Base-by-base conservation (phyloP, 2,888 invertebrate genomes). In the Microchrysa polita region DNA sequence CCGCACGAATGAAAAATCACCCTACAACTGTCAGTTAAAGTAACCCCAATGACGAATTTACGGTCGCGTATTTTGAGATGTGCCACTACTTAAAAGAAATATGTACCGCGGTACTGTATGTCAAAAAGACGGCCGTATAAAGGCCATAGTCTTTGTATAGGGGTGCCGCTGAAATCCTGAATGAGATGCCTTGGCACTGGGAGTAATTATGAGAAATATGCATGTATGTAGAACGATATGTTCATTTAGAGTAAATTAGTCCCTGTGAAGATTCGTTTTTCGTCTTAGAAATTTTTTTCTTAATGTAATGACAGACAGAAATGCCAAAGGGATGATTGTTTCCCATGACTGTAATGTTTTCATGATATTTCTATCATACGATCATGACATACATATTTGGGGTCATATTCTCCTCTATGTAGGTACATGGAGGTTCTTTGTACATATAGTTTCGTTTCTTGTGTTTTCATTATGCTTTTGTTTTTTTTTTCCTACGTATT, bases 21-120 rank as follows among this genome's bases (percentile, higher is more conserved):
- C 67, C 67, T 44, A 27, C 53, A 67, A 52, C 67, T 67, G 67
- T 67, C 67, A 67, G 18, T 67, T 5, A n/a, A n/a, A n/a, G 53
- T 52, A 53, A 53, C 53, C 67, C 67, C 27, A 34, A 67, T 34
- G 53, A 67, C 48, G 44, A 42, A 67, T 67, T 53, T 18, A 53
- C 67, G 52, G 53, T 23, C 27, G 27, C 27, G 44, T 65, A 65
- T 65, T 65, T 65, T 65, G 65, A 65, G 65, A 65, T 65, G 48
- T 65, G 65, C 65, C 65, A 48, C 48, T 22, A 65, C 48, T 48
- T 48, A 48, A 44, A 48, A 48, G 14, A 1, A 44, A 65, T 1
- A n/a, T n/a, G n/a, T n/a, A 44, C 18, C 22, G 40, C 42, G 61
- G 61, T 18, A 40, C 61, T 34, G 48, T 65, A 7, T 34, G 42